Conservation (phyloP, 2,888 invertebrate species). For the Julus scanicus region DNA sequence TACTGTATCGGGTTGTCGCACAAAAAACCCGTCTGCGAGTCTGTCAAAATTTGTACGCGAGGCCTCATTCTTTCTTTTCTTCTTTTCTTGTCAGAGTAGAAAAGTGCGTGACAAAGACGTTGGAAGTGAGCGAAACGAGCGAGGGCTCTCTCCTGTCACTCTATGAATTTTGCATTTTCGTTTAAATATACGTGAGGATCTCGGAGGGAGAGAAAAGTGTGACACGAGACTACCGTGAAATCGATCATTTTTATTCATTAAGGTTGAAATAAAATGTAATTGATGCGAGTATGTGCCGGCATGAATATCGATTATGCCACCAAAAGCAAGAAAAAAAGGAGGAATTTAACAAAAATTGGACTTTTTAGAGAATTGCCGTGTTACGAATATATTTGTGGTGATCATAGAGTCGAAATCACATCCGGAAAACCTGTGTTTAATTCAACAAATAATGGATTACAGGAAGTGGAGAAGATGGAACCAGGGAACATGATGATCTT, state of each 20-base stretch:
- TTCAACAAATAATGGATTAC: background rate
- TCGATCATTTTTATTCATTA: conserved; percentile 1
- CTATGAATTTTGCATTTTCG: background rate
- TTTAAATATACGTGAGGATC: background rate
- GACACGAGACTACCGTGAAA: background rate
- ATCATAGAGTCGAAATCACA: background rate
- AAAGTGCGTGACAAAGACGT: too few species aligned
- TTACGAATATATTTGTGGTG: background rate
- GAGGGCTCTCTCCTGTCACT: background rate
- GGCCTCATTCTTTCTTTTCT: too few species aligned
- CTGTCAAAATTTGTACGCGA: too few species aligned
- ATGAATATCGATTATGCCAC: background rate
- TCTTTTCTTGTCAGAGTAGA: too few species aligned
- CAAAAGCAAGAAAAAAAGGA: background rate
- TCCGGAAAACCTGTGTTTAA: background rate
- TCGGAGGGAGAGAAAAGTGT: too few species aligned
- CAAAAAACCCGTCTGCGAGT: too few species aligned
- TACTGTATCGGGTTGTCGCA: too few species aligned
- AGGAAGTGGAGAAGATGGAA: background rate
- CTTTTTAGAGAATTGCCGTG: background rate
- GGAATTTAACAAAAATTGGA: background rate
- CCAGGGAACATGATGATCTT: too few species aligned
- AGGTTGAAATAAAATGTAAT: background rate
- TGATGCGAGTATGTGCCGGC: background rate
- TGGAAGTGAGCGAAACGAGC: too few species aligned